Evolutionary conservation across 1,140 invertebrate species (phyloP).

Genomic region (Ganaspis sp.): DNA sequence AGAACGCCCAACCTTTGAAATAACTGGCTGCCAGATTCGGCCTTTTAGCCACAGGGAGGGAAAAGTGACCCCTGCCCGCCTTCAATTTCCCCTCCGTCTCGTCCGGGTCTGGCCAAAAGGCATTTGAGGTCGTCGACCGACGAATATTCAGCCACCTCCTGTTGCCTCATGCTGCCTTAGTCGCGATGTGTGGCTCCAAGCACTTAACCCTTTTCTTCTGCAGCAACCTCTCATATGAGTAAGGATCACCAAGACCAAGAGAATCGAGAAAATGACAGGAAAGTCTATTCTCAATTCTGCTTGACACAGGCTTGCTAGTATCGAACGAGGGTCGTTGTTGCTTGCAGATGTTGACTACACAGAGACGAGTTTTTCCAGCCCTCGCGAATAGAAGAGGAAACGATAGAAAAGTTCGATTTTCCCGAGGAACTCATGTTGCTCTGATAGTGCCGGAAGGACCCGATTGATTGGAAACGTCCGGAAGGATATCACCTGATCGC

Average conservation of each 20-base stretch:
- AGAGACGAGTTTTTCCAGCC: conserved; percentile 38
- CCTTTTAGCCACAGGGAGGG: not conserved
- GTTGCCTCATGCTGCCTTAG: conserved; percentile 63
- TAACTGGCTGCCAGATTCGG: not conserved
- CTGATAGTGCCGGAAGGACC: conserved; percentile 75
- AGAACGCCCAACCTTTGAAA: conserved; percentile 12
- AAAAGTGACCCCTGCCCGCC: conserved; percentile 33
- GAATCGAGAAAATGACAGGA: conserved; percentile 25
- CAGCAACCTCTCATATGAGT: conserved; percentile 63
- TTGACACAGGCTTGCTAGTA: not conserved
- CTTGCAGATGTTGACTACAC: not conserved
- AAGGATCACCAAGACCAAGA: conserved; percentile 34
- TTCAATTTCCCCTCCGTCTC: not conserved
- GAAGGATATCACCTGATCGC: conserved; percentile 54
- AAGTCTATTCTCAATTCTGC: not conserved
- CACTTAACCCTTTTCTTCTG: conserved; percentile 75
- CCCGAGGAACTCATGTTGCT: conserved; percentile 71
- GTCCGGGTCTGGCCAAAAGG: conserved; percentile 5
- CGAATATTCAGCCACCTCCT: conserved; percentile 67
- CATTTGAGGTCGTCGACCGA: conserved; percentile 44
- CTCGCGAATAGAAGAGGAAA: conserved; percentile 55
- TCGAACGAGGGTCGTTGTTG: no score
- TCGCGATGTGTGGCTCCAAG: conserved; percentile 75
- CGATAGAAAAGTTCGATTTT: conserved; percentile 76
- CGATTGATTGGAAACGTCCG: conserved; percentile 76